These are phyloP conservation scores for Nothoprocta pentlandii DNA, from an alignment of 2,113 vertebrate genomes.

Conservation along the genomic window DNA sequence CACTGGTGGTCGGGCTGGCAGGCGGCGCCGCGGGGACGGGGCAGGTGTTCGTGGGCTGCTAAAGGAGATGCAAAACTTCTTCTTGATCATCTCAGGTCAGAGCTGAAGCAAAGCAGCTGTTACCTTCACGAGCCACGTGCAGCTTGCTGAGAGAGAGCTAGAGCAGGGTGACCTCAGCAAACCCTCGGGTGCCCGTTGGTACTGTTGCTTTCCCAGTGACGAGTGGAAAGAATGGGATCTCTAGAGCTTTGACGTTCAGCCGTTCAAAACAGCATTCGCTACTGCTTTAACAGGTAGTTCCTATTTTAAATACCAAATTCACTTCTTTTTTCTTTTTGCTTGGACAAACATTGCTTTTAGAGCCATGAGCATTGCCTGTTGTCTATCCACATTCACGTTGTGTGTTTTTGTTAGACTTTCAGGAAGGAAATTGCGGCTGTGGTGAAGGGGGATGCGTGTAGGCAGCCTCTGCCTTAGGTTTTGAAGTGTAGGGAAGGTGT, in stretches of 20 bases:
- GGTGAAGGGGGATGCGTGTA: background rate
- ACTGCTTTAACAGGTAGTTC: accelerated
- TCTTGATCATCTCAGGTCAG: too few species aligned
- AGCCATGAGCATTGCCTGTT: too few species aligned
- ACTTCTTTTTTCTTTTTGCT: background rate
- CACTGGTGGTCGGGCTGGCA: background rate
- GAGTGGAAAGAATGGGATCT: background rate
- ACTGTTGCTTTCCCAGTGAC: background rate
- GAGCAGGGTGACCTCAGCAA: background rate
- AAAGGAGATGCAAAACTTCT: too few species aligned
- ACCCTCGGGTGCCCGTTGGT: accelerated
- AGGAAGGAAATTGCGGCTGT: background rate
- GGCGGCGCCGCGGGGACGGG: accelerated
- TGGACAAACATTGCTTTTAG: background rate
- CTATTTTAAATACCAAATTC: too few species aligned
- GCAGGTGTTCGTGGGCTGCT: accelerated
- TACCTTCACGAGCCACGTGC: accelerated
- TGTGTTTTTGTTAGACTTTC: background rate
- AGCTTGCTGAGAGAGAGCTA: background rate
- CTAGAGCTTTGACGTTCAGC: background rate
- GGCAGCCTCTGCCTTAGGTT: background rate
- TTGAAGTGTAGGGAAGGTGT: background rate
- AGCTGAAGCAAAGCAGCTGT: too few species aligned
- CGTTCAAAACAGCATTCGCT: background rate
- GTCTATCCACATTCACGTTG: accelerated